Base-by-base conservation (phyloP, 2,113 vertebrate species). In the Tychaedon coryphoeus region DNA sequence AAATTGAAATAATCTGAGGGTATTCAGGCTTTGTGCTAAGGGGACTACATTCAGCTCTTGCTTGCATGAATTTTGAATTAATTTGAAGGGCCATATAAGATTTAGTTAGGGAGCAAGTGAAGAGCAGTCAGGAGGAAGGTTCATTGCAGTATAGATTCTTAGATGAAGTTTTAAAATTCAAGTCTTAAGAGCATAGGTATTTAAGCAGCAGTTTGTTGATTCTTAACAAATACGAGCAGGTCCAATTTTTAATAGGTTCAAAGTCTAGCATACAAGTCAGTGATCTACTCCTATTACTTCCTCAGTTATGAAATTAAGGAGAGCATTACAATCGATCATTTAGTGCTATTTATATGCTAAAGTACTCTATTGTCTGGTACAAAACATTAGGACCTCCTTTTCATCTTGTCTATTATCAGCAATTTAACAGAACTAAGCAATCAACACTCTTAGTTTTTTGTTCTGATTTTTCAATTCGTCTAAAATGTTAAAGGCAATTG, bases 401-500 rank as follows among this genome's bases (percentile, higher is more conserved):
- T 88, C 34, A 24, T 88, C 64, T 82, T 86, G 54, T 57, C 75
- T 76, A 4, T 93, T 95, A 86, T 67, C 43, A 90, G 75, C 56
- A 86, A 62, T 86, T 92, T 92, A 90, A 94, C 26, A 92, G 71
- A 83, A 74, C 67, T 86, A 67, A 88, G 91, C 60, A 74, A 76
- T 88, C 86, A 90, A 56, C 71, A 20, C 51, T 72, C 73, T 92
- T 83, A 33, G 34, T 3, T 70, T 86, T 92, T 74, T 93, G 24
- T 85, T 93, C 70, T 85, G 66, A 45, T 65, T 85, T 92, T 81
- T 73, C 20, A 95, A 95, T 90, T 90, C 78, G 26, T 58, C 50
- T 73, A 60, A 88, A 93, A 77, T 77, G 60, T 93, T 96, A 53
- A 88, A 86, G 64, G 60, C 45, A 79, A 26, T 96, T 91, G 88